These are phyloP conservation scores for Leucoraja erinaceus DNA, from an alignment of 2,113 vertebrate genomes.

Conservation along the genomic window DNA sequence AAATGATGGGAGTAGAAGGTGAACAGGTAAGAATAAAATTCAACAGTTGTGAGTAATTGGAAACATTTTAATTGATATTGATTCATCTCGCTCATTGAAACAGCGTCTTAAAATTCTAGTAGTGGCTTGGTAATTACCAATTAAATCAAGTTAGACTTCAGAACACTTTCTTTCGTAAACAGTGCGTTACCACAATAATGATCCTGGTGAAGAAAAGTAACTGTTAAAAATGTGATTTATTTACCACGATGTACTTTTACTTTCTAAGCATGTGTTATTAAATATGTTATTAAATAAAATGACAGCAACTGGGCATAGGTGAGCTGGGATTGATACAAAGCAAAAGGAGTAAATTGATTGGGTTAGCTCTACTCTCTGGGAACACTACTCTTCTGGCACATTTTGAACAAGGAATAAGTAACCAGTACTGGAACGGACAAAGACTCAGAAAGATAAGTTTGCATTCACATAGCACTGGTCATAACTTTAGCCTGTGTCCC, in stretches of 20 bases:
- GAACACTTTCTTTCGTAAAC: neutral
- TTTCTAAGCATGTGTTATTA: neutral
- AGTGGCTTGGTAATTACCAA: neutral
- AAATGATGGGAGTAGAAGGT: conserved; percentile 91
- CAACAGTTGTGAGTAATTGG: neutral
- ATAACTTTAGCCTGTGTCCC: neutral
- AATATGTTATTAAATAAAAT: neutral
- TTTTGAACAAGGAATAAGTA: neutral
- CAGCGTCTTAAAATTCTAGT: neutral
- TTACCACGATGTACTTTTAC: neutral
- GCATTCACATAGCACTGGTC: neutral
- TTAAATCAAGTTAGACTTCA: neutral
- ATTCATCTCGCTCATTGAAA: no score
- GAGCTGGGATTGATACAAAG: neutral
- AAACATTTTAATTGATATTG: neutral
- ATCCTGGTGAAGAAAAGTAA: neutral
- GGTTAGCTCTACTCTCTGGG: neutral
- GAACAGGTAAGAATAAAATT: conserved; percentile 68
- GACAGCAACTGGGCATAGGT: neutral
- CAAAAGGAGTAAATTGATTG: neutral
- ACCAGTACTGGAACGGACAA: neutral
- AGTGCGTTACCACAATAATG: neutral
- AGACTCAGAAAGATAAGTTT: neutral
- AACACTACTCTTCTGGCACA: neutral
- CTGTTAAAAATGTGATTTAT: neutral